These are phyloP conservation scores for Capitella teleta DNA, from an alignment of 1,140 invertebrate species.

Conservation along the genomic window DNA sequence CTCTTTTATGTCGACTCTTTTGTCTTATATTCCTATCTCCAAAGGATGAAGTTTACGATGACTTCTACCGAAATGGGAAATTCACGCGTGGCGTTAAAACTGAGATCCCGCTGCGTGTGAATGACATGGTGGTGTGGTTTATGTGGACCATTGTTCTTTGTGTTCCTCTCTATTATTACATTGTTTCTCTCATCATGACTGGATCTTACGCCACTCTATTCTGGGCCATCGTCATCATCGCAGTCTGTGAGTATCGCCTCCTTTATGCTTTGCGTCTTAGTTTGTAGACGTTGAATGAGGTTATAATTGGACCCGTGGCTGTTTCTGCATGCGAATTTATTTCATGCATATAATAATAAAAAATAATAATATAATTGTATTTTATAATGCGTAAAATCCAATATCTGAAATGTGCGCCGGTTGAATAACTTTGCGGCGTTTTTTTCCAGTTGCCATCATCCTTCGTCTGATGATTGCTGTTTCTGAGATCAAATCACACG, in stretches of 20 bases:
- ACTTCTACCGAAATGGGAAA: conserved; percentile 26
- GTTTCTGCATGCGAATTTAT: neutral
- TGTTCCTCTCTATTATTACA: conserved; percentile 24
- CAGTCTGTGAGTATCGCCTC: neutral
- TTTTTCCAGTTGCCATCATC: neutral
- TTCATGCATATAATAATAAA: neutral
- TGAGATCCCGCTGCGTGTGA: conserved; percentile 17
- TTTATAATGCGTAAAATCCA: neutral
- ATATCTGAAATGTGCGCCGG: too few species aligned
- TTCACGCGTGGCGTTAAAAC: conserved; percentile 19
- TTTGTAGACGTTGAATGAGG: neutral
- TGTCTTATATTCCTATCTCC: neutral
- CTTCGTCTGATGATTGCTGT: conserved; percentile 2
- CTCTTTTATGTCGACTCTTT: neutral
- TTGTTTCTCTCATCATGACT: neutral
- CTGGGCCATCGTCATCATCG: neutral
- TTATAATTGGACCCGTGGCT: neutral
- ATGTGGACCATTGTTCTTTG: conserved; percentile 29
- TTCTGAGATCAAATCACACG: neutral
- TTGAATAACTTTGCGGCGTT: neutral
- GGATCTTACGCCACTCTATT: neutral
- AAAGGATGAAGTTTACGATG: conserved; percentile 35
- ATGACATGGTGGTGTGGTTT: conserved; percentile 25
- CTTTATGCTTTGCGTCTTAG: neutral
- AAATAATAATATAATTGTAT: neutral